A percentile compares a stretch with the other conserved stretches of the same genome.
These are phyloP conservation scores for Cotesia glomerata DNA, from an alignment of 1,140 invertebrate genomes.

Conservation along the genomic window DNA sequence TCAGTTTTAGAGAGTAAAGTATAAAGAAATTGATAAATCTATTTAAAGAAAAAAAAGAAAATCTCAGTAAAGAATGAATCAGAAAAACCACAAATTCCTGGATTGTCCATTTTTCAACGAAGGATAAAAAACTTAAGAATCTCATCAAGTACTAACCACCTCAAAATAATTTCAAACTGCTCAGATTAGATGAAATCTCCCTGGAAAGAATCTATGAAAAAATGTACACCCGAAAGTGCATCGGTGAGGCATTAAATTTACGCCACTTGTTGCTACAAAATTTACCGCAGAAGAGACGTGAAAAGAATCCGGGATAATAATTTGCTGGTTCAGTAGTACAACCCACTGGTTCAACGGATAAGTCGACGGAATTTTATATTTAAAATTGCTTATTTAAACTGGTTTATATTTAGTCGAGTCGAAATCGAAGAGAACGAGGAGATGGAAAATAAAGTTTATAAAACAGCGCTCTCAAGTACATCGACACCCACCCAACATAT, in stretches of 20 bases:
- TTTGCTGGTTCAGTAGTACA: neutral
- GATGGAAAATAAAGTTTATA: neutral
- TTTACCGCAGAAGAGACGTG: neutral
- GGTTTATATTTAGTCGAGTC: neutral
- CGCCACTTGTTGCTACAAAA: conserved; percentile 29
- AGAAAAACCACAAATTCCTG: no score
- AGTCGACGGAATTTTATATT: neutral
- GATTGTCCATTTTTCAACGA: no score
- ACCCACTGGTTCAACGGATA: neutral
- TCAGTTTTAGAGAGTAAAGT: no score
- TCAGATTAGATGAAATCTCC: no score
- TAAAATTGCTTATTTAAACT: neutral
- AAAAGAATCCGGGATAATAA: conserved; percentile 8
- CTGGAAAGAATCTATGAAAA: neutral
- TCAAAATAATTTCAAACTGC: no score
- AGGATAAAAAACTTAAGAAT: no score
- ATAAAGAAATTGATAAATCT: no score
- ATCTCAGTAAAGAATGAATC: no score
- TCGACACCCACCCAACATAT: neutral
- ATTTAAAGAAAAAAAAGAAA: no score
- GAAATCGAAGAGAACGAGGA: neutral
- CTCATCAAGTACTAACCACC: no score
- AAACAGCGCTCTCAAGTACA: neutral
- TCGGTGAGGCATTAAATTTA: conserved; percentile 8
- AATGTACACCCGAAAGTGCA: neutral